phyloP scores from a whole-genome alignment of 2,888 invertebrate species.

The Cheiracanthium punctorium region DNA sequence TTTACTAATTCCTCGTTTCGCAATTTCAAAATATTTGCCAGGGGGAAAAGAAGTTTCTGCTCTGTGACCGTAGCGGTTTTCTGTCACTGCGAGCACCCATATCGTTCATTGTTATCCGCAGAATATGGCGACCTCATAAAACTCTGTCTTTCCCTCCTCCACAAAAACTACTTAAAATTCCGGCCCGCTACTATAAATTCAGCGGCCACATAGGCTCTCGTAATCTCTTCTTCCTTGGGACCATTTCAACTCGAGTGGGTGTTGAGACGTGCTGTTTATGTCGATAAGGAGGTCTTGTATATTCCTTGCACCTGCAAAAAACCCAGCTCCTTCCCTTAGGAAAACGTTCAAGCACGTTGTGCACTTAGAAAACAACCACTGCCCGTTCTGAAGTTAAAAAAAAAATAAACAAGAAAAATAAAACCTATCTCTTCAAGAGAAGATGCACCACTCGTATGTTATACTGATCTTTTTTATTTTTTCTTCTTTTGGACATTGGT shows the following conservation, averaged over 20 bases:
- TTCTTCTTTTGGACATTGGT: too few relatives aligned
- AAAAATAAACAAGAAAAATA: too few relatives aligned
- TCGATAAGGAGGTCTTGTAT: conserved; percentile 17
- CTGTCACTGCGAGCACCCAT: neutral
- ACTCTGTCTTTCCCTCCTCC: neutral
- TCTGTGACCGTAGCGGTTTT: neutral
- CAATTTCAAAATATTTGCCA: neutral
- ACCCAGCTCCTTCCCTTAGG: neutral
- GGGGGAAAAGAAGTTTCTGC: neutral
- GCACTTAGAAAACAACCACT: neutral
- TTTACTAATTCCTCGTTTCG: neutral
- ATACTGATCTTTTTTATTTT: too few relatives aligned
- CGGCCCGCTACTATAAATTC: neutral
- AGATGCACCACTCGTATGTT: too few relatives aligned
- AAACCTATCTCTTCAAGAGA: too few relatives aligned
- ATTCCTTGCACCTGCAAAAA: conserved; percentile 31
- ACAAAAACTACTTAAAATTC: neutral
- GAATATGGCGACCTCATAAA: neutral
- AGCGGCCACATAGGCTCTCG: neutral
- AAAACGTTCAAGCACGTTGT: neutral
- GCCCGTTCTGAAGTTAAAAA: neutral
- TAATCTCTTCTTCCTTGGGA: neutral
- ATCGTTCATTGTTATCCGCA: neutral
- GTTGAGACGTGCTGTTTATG: conserved; percentile 46
- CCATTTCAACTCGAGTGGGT: conserved; percentile 41